Evolutionary conservation across 2,113 vertebrate species (phyloP), one percentile per base, ranked within the genome.

Genomic region (Turdus rufiventris): DNA sequence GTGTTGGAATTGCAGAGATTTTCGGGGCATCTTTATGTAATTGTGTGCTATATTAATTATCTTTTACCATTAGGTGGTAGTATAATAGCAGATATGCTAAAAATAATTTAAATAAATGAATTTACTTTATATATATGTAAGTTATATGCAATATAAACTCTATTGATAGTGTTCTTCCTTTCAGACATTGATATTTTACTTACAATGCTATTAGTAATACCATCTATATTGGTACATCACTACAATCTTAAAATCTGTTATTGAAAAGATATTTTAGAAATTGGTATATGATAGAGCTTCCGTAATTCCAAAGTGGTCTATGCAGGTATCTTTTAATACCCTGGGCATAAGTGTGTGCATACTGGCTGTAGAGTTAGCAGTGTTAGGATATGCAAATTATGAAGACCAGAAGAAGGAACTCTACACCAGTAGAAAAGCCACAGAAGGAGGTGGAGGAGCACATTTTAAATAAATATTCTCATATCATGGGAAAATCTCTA

Each of bases 1-100:
- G 28, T n/a, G 9, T 34, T 96, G 60, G 45, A 89, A 65, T 50
- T 65, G 9, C 12, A 66, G 9, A 26, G 12, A 9, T 61, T 79
- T 26, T 66, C 24, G 54, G 34, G 21, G 18, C 15, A 36, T 84
- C 42, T 87, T 89, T 62, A 79, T 33, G 10, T 68, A 93, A 43
- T 54, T 61, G 7, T 72, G 31, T 68, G 29, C 15, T 91, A 79
- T 78, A 54, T 94, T 95, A 94, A 96, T 94, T 94, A 93, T 50
- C 66, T 96, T 91, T 96, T 94, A 70, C 94, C 94, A 95, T 95
- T 96, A 97, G 95, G 95, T 97, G 95, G 93, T 96, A 79, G 94
- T 94, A 95, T 97, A 94, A 92, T 95, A 94, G 87, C 94, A 92
- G 82, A 89, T 63, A 93, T 91, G 50, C 53, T 66, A 67, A 72